Evolutionary conservation across 2,113 vertebrate genomes (phyloP).

Genomic region (Corydoras maculifer): DNA sequence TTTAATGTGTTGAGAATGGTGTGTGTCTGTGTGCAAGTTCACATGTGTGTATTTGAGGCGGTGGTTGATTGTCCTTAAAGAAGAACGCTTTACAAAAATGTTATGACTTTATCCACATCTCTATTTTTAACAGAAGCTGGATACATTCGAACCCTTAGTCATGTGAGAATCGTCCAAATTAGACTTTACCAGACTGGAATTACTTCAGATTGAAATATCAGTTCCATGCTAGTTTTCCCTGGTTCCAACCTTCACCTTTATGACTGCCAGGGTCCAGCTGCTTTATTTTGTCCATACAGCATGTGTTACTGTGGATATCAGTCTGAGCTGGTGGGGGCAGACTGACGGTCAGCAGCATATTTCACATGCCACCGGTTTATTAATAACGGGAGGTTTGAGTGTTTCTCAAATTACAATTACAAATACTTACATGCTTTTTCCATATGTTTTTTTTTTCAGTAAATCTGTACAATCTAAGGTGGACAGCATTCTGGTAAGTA

Average conservation of each 20-base stretch:
- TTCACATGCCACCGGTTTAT: constrained; percentile 65
- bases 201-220: constrained; percentile 28
- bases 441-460: constrained; percentile 70
- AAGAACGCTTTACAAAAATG: no score
- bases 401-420: constrained; percentile 55
- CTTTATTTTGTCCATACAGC: constrained; percentile 51
- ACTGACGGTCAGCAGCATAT: constrained; percentile 57
- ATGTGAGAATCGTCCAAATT: background rate
- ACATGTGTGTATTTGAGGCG: no score
- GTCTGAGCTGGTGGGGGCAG: constrained; percentile 53
- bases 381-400: constrained; percentile 65
- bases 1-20: no score
- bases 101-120: no score
- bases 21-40: no score
- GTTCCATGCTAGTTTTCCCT: constrained; percentile 33
- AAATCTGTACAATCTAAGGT: constrained; percentile 99
- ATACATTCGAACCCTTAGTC: no score
- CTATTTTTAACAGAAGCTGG: no score
- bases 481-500: constrained; percentile 98
- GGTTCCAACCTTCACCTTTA: constrained; percentile 11
- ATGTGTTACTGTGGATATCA: constrained; percentile 59
- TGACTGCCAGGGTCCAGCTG: constrained; percentile 19
- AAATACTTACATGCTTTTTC: constrained; percentile 55
- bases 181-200: background rate
- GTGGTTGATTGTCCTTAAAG: no score